Conservation (phyloP, 2,888 invertebrate genomes). For the Hydraecia micacea region DNA sequence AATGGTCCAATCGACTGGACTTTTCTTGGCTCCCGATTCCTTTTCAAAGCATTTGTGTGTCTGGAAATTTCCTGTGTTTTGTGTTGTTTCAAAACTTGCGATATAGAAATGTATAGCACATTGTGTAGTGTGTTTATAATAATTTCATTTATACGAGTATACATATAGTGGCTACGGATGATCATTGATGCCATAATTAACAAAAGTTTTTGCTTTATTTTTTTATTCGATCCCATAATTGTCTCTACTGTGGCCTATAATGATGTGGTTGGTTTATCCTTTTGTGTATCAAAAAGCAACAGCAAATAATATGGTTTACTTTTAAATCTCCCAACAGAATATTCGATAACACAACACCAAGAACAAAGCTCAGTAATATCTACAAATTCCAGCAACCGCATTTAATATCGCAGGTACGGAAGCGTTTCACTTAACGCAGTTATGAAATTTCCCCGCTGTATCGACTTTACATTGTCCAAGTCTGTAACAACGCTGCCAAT, state of each 20-base stretch:
- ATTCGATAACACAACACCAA: not conserved
- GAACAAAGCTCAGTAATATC: slow-evolving; percentile 37
- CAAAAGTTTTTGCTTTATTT: no score
- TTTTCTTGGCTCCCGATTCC: slow-evolving; percentile 47
- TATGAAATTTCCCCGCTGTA: slow-evolving; percentile 55
- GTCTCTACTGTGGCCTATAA: no score
- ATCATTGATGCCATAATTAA: no score
- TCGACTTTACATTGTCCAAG: slow-evolving; percentile 54
- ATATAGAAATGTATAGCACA: not conserved
- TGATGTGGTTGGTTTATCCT: not conserved
- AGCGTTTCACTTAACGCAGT: slow-evolving; percentile 60
- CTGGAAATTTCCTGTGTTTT: slow-evolving; percentile 35
- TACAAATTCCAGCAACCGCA: slow-evolving; percentile 34
- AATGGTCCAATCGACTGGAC: slow-evolving; percentile 59
- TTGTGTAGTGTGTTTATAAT: not conserved
- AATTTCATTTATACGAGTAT: not conserved
- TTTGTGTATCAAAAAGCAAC: not conserved
- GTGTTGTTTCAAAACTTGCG: not conserved
- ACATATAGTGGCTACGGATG: not conserved
- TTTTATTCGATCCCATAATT: not conserved
- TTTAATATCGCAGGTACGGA: slow-evolving; percentile 61
- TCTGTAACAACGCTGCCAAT: slow-evolving; percentile 51
- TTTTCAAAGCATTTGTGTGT: slow-evolving; percentile 34
- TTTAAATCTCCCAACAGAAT: not conserved
- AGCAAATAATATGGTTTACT: not conserved